Base-by-base conservation (phyloP, 2,113 vertebrate species). In the Esox niger region DNA sequence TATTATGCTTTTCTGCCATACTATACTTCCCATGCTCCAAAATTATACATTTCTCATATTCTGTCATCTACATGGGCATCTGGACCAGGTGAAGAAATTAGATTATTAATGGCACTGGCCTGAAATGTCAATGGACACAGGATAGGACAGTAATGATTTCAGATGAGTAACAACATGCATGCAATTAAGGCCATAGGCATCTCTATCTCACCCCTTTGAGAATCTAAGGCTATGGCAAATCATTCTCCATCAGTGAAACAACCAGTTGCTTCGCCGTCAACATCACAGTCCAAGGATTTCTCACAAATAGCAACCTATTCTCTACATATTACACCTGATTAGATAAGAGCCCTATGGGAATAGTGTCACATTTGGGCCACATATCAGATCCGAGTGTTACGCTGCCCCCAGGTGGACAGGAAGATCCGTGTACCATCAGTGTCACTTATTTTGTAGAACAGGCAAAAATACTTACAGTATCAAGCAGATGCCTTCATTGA, bases 221-320 rank as follows among this genome's bases (percentile, higher is more conserved):
- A 43, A 66, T 66, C 64, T 23, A 49, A 66, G 64, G 47, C n/a
- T 32, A 9, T 23, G 27, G n/a, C 33, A 33, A 27, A n/a, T 66
- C 30, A 43, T n/a, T n/a, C n/a, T 30, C 26, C 10, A 38, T 38
- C 35, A 13, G 35, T n/a, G 47, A 13, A 49, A 49, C 47, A 21
- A 21, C 47, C 0, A n/a, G 47, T 21, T 49, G 20, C 47, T 49
- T 20, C n/a, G 6, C n/a, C 6, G 7, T 2, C 20, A 52, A 15
- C 7, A 15, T 21, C 47, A 17, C n/a, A 21, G 47, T 1, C 35
- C 35, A 38, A 6, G 11, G 43, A 3, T 0, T 21, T 2, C n/a
- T 49, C 47, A 15, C n/a, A 49, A 38, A 38, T 38, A 3, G 35
- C 35, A 38, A 9, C 35, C 11, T 38, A 38, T 38, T 15, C 35